Base-by-base conservation (phyloP, 2,797 vertebrate species). In the Pseudochromis fuscus region DNA sequence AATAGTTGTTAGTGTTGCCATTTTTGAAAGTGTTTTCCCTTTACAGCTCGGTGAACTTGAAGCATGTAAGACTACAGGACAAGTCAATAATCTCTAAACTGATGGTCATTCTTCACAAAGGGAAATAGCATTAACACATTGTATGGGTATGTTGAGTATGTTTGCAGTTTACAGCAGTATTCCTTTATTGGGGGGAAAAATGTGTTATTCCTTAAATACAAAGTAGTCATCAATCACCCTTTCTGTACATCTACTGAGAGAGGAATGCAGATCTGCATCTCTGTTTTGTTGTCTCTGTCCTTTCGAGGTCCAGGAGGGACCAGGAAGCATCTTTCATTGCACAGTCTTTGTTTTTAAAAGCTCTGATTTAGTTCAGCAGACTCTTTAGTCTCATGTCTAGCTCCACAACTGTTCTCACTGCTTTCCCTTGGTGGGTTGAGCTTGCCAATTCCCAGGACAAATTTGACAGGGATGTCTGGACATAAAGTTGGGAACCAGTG, bases 361-460 rank as follows among this genome's bases (percentile, higher is more conserved):
- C 80, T 88, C 84, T 87, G 85, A 87, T 90, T 90, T 89, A 88
- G 91, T 73, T 84, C 56, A 38, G 87, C 86, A 74, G 71, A 86
- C 80, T 82, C 57, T 76, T 82, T 88, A 79, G 82, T 82, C 85
- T 84, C 81, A 81, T 88, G 83, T 88, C 83, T 89, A 79, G 77
- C 85, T 80, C 72, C 66, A 71, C 81, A 87, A 88, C 83, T 84
- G 86, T 90, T 90, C 84, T 81, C 81, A 74, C 66, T 82, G 81
- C 79, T 87, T 85, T 92, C 91, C 91, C 91, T 88, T 88, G 78
- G 90, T 89, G 92, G 88, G 67, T 88, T 89, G 78, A 84, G 86
- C 82, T 77, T 85, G 89, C 91, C 91, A 93, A 91, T 93, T 95
- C 93, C 93, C 92, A 94, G 91, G 93, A 90, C 89, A 91, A 92